Conservation (phyloP, 2,888 invertebrate genomes). For the Drosophila subquinaria region DNA sequence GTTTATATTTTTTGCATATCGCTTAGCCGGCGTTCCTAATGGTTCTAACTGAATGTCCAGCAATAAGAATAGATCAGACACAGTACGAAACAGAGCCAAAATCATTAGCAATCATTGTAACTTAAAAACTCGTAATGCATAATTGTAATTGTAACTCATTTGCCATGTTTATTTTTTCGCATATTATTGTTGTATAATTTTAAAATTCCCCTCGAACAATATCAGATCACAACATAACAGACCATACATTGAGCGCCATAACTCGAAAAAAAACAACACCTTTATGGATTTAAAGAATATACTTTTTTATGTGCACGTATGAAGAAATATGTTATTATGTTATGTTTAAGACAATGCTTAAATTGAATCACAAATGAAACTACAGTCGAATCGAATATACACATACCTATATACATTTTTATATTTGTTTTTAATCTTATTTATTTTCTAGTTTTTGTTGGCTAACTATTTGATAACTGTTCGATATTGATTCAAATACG, state of each 20-base stretch:
- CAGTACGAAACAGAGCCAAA: constrained; percentile 22
- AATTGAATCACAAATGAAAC: constrained; percentile 5
- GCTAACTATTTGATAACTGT: not conserved
- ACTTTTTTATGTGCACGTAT: constrained; percentile 4
- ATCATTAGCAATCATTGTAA: constrained; percentile 40
- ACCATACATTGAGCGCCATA: constrained; percentile 33
- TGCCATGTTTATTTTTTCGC: constrained; percentile 46
- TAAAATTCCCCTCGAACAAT: constrained; percentile 9
- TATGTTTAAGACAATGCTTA: constrained; percentile 22
- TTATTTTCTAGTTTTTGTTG: constrained; percentile 9
- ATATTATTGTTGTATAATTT: constrained; percentile 48
- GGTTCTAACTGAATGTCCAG: constrained; percentile 34
- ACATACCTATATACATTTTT: constrained; percentile 11
- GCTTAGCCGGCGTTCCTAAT: constrained; percentile 55
- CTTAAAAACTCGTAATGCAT: constrained; percentile 28
- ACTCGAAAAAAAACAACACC: constrained; percentile 15
- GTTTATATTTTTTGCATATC: constrained; percentile 12
- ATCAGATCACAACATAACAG: constrained; percentile 2
- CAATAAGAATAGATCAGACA: constrained; percentile 17
- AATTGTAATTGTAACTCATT: constrained; percentile 50
- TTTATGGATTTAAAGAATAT: constrained; percentile 16
- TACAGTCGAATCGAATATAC: constrained; percentile 14
- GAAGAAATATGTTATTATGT: constrained; percentile 14
- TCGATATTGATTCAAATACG: not conserved
- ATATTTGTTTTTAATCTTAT: constrained; percentile 14